These are phyloP conservation scores for Pogoniulus pusillus DNA, from an alignment of 2,797 vertebrate genomes.

Conservation along the genomic window DNA sequence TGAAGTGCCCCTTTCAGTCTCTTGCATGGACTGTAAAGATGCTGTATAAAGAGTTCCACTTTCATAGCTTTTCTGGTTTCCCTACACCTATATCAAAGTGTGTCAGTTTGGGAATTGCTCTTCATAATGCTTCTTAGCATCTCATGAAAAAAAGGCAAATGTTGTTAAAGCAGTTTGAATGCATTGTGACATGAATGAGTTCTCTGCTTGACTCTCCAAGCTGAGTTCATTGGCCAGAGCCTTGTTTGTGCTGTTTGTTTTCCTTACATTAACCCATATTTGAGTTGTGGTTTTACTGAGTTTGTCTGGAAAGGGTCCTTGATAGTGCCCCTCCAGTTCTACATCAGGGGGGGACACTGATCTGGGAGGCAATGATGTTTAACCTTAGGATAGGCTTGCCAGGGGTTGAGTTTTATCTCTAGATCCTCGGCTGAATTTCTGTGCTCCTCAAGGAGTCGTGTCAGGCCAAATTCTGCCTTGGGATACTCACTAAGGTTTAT, in stretches of 20 bases:
- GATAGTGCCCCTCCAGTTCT: not conserved
- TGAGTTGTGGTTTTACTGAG: not conserved
- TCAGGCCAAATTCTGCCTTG: not conserved
- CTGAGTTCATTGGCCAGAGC: not conserved
- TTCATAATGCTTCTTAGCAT: constrained; percentile 7
- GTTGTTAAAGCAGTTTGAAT: constrained; percentile 15
- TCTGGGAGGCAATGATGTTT: not conserved
- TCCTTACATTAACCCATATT: not conserved
- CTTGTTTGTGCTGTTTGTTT: constrained; percentile 26
- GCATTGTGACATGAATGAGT: not conserved
- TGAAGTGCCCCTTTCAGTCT: not conserved
- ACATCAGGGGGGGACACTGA: not conserved
- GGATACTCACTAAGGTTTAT: not conserved
- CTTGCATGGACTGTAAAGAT: not conserved
- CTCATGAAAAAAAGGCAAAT: not conserved
- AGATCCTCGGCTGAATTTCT: not conserved
- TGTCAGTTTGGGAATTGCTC: not conserved
- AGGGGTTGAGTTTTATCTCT: not conserved
- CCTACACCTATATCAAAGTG: not conserved
- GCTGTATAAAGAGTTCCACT: not conserved
- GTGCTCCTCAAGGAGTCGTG: not conserved
- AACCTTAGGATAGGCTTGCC: not conserved
- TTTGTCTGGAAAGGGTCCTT: not conserved
- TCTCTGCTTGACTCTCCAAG: not conserved
- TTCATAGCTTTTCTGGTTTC: not conserved